Base-by-base conservation (phyloP, 1,140 invertebrate genomes). In the Battus philenor region DNA sequence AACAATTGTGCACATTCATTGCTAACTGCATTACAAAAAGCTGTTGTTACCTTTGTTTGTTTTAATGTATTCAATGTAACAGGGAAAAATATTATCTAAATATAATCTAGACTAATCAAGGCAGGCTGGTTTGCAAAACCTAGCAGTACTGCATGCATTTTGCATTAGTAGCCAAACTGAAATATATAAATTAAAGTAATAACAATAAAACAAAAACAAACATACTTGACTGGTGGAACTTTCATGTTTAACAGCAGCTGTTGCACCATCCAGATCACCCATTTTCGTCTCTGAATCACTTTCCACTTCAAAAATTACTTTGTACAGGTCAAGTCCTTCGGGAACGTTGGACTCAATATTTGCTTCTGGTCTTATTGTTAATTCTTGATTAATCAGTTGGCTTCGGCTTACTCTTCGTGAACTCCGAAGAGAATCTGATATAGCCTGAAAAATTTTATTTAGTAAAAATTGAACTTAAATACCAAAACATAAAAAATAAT, bases 341-440 rank as follows among this genome's bases (percentile, higher is more conserved):
- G 81, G 81, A 6, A 82, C 75, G 73, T 85, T 79, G 2, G 73
- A 55, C 26, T 74, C 71, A 12, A 82, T 79, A 34, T 85, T 85
- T 13, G 81, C 81, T 48, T 81, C 81, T 17, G 81, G 81, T 24
- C 73, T 52, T 39, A 85, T 74, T 13, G 67, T 78, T 3, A 85
- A 54, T 43, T 85, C 75, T 44, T 85, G 81, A 43, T 75, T 74
- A 13, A 81, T 77, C 2, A 82, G 49, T 47, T 80, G 78, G 41
- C 78, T 81, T n/a, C 61, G 59, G 47, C 71, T 82, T 38, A 79
- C 56, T 26, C 74, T 65, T 4, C 81, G 44, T 12, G 78, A 80
- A 26, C 62, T 56, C 44, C 75, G 72, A 4, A 81, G 44, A 22
- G 70, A 69, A 49, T 85, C 80, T 55, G 75, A 62, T 53, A 85